Conservation (phyloP, 2,888 invertebrate genomes). For the Pachliopta kotzebuea region DNA sequence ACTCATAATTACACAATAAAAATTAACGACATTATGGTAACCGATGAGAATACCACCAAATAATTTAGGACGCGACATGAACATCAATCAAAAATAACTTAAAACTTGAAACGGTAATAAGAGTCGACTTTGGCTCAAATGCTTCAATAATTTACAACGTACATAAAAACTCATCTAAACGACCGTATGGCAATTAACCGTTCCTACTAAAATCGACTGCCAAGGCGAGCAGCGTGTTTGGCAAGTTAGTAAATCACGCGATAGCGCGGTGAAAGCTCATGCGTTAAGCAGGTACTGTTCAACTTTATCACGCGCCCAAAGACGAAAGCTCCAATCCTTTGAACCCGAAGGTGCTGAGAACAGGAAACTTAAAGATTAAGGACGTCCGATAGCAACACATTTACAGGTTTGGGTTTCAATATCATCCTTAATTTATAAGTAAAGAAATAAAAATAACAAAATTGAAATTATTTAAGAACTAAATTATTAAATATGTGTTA, state of each 20-base stretch:
- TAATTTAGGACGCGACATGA: conserved; percentile 8
- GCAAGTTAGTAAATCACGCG: conserved; percentile 62
- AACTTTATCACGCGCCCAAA: conserved; percentile 28
- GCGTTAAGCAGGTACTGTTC: conserved; percentile 41
- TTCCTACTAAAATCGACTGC: conserved; percentile 41
- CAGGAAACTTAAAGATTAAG: conserved; percentile 6
- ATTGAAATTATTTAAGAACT: no score
- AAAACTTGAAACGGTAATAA: conserved; percentile 28
- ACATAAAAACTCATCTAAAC: conserved; percentile 29
- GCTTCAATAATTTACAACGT: conserved; percentile 27
- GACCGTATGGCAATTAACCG: conserved; percentile 39
- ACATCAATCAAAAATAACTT: conserved; percentile 27
- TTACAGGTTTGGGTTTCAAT: background rate
- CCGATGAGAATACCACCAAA: background rate
- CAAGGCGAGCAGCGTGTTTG: conserved; percentile 48
- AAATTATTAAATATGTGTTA: no score
- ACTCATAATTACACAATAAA: background rate
- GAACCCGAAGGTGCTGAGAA: conserved; percentile 15
- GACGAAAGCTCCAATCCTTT: conserved; percentile 23
- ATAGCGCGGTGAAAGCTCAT: conserved; percentile 57
- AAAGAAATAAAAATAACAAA: background rate
- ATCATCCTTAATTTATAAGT: background rate
- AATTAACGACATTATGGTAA: background rate
- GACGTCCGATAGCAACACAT: background rate
- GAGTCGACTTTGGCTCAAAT: conserved; percentile 18